phyloP scores from a whole-genome alignment of 2,797 vertebrate species.

The Lepilemur septentrionalis region DNA sequence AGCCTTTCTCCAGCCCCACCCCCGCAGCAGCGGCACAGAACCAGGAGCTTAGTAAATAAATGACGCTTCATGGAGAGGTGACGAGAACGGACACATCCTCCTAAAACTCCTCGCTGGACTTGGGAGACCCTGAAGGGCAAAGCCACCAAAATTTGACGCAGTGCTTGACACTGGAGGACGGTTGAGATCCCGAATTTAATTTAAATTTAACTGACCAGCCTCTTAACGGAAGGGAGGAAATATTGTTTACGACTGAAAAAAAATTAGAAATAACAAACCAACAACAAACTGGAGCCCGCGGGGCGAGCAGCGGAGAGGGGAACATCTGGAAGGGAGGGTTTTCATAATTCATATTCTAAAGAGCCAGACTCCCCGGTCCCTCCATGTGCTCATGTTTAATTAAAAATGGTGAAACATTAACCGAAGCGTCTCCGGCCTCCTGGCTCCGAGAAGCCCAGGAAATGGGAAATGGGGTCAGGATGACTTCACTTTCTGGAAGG shows the following conservation, averaged over 20 bases:
- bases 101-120: background rate
- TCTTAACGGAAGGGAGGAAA: background rate
- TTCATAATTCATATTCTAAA: slow-evolving; percentile 33
- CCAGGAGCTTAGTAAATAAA: rapidly evolving
- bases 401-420: slow-evolving; percentile 38
- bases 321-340: slow-evolving; percentile 35
- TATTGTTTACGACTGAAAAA: background rate
- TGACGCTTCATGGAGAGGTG: rapidly evolving
- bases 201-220: background rate
- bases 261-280: background rate
- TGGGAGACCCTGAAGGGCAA: background rate
- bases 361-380: slow-evolving; percentile 14
- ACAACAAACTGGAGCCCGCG: background rate
- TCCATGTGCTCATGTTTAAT: slow-evolving; percentile 67
- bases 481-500: background rate
- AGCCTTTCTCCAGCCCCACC: background rate
- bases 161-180: background rate
- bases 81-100: rapidly evolving
- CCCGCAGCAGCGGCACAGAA: background rate
- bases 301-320: background rate
- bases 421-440: background rate
- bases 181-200: background rate
- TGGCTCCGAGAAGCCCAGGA: background rate
- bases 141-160: background rate
- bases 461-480: rapidly evolving